Conservation (phyloP, 2,888 invertebrate species). For the Opisthograptis luteolata region DNA sequence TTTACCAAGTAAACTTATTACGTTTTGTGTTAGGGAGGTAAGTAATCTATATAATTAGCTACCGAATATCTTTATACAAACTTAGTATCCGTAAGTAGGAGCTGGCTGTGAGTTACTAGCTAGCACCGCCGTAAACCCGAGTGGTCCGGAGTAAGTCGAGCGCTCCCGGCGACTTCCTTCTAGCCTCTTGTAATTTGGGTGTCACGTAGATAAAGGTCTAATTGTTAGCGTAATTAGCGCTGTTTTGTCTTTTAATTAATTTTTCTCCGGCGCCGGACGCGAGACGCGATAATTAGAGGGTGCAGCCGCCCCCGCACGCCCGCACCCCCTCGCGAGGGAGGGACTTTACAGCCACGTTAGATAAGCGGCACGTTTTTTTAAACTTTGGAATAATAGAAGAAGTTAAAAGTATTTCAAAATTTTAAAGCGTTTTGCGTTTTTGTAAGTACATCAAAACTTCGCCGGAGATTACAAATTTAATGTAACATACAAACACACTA, state of each 20-base stretch:
- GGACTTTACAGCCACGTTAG: not conserved
- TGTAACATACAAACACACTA: too few relatives aligned
- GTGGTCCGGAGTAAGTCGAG: not conserved
- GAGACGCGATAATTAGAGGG: constrained; percentile 4
- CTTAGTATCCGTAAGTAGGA: too few relatives aligned
- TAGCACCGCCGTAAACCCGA: not conserved
- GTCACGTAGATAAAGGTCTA: constrained; percentile 22
- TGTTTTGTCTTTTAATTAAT: constrained; percentile 25
- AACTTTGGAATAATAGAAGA: constrained; percentile 1
- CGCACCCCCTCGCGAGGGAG: not conserved
- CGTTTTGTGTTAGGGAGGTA: too few relatives aligned
- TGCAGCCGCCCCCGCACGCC: not conserved
- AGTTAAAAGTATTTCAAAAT: constrained; percentile 7
- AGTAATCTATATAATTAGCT: too few relatives aligned
- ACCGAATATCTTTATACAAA: too few relatives aligned
- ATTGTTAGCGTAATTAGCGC: constrained; percentile 20
- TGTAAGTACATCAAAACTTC: not conserved
- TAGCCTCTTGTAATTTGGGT: not conserved
- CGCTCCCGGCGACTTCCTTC: not conserved
- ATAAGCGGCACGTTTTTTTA: constrained; percentile 3
- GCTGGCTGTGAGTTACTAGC: too few relatives aligned
- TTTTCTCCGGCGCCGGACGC: constrained; percentile 13
- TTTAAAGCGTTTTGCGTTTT: not conserved
- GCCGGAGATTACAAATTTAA: not conserved
- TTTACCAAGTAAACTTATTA: too few relatives aligned